phyloP scores from a whole-genome alignment of 2,888 invertebrate species.

The Acheta domesticus region DNA sequence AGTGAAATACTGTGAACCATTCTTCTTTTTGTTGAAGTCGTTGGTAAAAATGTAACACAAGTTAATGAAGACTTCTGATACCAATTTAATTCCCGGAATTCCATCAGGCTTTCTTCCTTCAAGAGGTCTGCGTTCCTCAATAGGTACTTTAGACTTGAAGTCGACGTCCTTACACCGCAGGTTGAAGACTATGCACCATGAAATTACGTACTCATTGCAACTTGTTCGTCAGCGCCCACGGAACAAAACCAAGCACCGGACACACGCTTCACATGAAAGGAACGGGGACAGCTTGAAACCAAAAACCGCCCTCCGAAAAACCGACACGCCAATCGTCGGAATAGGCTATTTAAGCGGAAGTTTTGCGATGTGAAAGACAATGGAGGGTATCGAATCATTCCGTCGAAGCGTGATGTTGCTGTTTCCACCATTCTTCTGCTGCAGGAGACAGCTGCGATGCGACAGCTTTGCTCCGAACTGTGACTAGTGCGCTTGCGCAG shows the following conservation, averaged over 20 bases:
- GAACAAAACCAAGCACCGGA: neutral
- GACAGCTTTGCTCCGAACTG: neutral
- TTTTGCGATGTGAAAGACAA: neutral
- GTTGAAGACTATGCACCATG: neutral
- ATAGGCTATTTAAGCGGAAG: neutral
- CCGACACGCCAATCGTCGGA: neutral
- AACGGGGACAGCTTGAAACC: neutral
- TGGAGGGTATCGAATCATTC: neutral
- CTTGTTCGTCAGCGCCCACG: neutral
- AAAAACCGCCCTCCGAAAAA: neutral
- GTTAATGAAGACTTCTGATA: too few species aligned
- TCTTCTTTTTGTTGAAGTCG: too few species aligned
- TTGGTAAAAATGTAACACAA: too few species aligned
- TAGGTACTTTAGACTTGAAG: too few species aligned
- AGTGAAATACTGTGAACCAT: too few species aligned
- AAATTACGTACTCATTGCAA: neutral
- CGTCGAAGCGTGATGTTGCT: neutral
- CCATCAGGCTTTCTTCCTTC: too few species aligned
- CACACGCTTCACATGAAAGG: neutral
- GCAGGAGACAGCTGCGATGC: neutral
- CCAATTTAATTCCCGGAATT: too few species aligned
- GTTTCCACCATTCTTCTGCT: neutral
- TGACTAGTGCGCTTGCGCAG: too few species aligned
- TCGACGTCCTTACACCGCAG: too few species aligned
- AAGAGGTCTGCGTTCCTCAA: too few species aligned